Evolutionary conservation across 2,113 vertebrate species (phyloP).

Genomic region (Pygathrix nemaeus): DNA sequence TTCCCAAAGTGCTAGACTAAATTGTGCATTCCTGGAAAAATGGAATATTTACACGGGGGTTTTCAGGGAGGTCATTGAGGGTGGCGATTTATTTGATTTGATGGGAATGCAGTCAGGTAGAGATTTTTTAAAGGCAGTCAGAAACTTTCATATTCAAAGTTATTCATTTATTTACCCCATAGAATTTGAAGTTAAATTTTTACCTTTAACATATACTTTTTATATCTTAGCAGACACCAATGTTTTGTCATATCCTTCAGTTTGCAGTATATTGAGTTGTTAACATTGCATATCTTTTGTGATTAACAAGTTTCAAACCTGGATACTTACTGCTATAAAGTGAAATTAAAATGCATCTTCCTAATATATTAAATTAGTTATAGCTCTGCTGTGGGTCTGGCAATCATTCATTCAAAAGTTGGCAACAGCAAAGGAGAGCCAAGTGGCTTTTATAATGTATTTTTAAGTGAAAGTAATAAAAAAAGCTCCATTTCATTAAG

Average conservation of each 20-base stretch:
- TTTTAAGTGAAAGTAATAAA: constrained; percentile 82
- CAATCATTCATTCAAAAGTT: constrained; percentile 71
- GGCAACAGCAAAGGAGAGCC: constrained; percentile 64
- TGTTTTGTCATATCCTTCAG: background rate
- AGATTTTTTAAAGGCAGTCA: background rate
- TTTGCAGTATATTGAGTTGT: accelerated
- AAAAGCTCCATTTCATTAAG: constrained; percentile 77
- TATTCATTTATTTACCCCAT: background rate
- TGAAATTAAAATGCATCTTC: constrained; percentile 48
- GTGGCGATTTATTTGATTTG: background rate
- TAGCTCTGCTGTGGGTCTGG: constrained; percentile 44
- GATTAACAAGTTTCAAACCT: constrained; percentile 25
- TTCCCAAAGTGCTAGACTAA: background rate
- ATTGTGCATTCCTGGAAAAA: background rate
- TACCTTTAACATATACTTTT: background rate
- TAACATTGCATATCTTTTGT: background rate
- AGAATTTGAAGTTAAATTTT: background rate
- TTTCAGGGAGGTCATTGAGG: background rate
- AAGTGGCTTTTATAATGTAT: constrained; percentile 77
- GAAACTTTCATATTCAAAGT: background rate
- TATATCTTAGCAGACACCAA: background rate
- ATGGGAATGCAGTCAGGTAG: background rate
- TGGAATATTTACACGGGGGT: background rate
- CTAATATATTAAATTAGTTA: constrained; percentile 63
- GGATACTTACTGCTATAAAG: background rate